phyloP scores from a whole-genome alignment of 2,113 vertebrate species.

The Gnathonemus longibarbis region DNA sequence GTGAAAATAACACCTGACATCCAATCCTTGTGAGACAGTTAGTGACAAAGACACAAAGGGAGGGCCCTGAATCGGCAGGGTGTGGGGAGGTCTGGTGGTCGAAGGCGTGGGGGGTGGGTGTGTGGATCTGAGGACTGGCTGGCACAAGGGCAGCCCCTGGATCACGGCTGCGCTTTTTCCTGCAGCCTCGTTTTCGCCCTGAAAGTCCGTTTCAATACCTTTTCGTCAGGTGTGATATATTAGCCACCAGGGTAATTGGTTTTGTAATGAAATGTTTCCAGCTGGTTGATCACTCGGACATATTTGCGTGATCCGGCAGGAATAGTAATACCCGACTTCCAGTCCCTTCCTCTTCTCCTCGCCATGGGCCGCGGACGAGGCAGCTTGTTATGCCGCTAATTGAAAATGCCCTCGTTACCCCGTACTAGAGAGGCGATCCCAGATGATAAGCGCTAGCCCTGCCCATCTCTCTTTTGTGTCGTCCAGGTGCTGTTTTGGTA shows the following conservation, averaged over 20 bases:
- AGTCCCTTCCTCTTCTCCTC: slow-evolving; percentile 17
- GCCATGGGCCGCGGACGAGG: neutral
- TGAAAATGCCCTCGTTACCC: slow-evolving; percentile 31
- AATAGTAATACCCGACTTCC: slow-evolving; percentile 54
- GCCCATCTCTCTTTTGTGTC: slow-evolving; percentile 15
- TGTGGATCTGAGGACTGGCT: neutral
- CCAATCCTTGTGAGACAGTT: slow-evolving; percentile 50
- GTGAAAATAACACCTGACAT: slow-evolving; percentile 55
- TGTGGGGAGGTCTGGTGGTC: neutral
- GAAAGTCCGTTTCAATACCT: slow-evolving; percentile 41
- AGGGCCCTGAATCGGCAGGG: slow-evolving; percentile 6
- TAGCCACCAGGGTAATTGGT: slow-evolving; percentile 58
- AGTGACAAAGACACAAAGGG: slow-evolving; percentile 46
- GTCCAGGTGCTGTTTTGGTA: neutral
- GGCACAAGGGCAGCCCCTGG: neutral
- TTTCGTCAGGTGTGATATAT: slow-evolving; percentile 59
- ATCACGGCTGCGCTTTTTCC: slow-evolving; percentile 8
- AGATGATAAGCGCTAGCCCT: neutral
- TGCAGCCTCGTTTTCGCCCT: slow-evolving; percentile 27
- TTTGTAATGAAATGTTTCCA: slow-evolving; percentile 72
- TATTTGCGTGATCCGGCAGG: slow-evolving; percentile 52
- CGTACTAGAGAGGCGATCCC: neutral
- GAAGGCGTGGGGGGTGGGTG: too few relatives aligned
- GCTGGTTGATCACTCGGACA: slow-evolving; percentile 58
- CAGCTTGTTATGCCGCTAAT: slow-evolving; percentile 36